Evolutionary conservation across 2,113 vertebrate genomes (phyloP), one percentile per base, ranked within the genome.

Genomic region (Sander vitreus): DNA sequence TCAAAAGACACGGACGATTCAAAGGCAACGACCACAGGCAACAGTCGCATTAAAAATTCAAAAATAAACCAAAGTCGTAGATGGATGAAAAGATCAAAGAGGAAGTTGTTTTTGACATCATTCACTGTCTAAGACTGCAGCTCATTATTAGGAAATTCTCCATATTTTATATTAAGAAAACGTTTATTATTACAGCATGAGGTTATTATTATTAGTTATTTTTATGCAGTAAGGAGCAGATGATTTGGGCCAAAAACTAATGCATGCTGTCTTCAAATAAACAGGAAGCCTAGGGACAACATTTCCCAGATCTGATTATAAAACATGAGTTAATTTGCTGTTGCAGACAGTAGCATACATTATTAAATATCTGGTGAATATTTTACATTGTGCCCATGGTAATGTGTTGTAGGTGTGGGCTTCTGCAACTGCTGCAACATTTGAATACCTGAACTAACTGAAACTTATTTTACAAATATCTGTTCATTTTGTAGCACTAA

Each of bases 291-390:
- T 30, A 7, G 69, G 81, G 81, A 83, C 53, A 66, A 60, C 23
- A 43, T 54, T 64, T 67, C 13, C 14, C 76, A 33, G 73, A 86
- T n/a, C 25, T 30, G 69, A 76, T 87, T 74, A 58, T 74, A 53
- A 85, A 85, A 84, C 80, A 81, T 25, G 75, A 81, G 65, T 80
- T 80, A 0, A 51, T 73, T 71, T 72, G 60, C 71, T 55, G 81
- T 18, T 71, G 74, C 79, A 67, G 58, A 78, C 66, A 23, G 50
- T 5, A 23, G 66, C 64, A 27, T 85, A 39, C 82, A 89, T 89
- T 88, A 87, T 87, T 87, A 72, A 87, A 87, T 39, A 69, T 77
- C 68, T 78, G 64, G 19, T 86, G 73, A 86, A 89, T 84, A 75
- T 89, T 81, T 80, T 68, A 85, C 67, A 45, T 10, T 2, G 18